Percentiles rank a stretch among this genome's conserved stretches.
Evolutionary conservation across 2,888 invertebrate species (phyloP).

Genomic region (Erebia ligea): DNA sequence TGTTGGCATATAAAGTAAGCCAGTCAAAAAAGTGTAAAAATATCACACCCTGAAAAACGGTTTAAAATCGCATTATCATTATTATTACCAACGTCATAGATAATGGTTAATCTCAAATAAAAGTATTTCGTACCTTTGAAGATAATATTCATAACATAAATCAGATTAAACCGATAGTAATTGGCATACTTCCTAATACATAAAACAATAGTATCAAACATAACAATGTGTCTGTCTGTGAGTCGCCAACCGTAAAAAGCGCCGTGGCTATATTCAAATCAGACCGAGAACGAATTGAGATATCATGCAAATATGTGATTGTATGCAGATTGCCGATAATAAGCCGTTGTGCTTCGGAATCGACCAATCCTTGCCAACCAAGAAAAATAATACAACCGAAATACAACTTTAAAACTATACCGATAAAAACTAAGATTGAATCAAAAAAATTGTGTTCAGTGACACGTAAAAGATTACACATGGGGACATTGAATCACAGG

Average conservation of each 20-base stretch:
- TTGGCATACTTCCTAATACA: constrained; percentile 25
- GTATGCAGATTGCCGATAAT: constrained; percentile 81
- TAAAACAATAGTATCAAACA: constrained; percentile 33
- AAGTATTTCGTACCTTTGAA: neutral
- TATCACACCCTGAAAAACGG: neutral
- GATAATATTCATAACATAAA: neutral
- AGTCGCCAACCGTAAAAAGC: constrained; percentile 57
- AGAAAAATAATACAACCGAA: constrained; percentile 22
- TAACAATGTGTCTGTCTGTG: constrained; percentile 38
- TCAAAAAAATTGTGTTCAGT: constrained; percentile 8
- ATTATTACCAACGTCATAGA: neutral
- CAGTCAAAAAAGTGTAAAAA: neutral
- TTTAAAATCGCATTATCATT: neutral
- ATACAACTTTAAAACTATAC: constrained; percentile 25
- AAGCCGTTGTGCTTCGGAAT: constrained; percentile 64
- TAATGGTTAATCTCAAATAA: neutral
- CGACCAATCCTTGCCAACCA: constrained; percentile 47
- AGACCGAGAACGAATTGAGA: constrained; percentile 77
- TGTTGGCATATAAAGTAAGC: neutral
- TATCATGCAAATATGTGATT: constrained; percentile 81
- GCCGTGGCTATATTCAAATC: constrained; percentile 61
- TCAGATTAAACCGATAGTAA: constrained; percentile 9
- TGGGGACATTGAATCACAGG: constrained; percentile 4
- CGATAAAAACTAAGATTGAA: constrained; percentile 18
- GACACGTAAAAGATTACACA: constrained; percentile 18